Percentiles rank a stretch among this genome's conserved stretches.
Evolutionary conservation across 2,113 vertebrate genomes (phyloP).

Genomic region (Corythornis cristatus): DNA sequence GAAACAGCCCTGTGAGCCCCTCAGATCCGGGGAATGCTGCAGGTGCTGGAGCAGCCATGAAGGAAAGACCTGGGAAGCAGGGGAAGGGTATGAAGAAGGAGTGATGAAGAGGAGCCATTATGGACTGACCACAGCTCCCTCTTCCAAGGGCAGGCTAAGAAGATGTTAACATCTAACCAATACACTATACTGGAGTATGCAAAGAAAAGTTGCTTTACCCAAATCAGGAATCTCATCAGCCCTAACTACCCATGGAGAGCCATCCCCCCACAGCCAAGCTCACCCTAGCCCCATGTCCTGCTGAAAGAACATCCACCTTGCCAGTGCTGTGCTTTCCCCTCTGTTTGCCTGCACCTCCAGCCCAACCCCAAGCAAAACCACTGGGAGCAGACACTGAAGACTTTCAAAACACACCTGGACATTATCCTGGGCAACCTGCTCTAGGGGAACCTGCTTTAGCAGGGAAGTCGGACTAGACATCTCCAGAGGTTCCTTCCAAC

Average conservation of each 20-base stretch:
- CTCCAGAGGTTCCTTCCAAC: background rate
- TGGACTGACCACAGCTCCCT: fast-evolving
- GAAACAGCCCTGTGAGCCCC: background rate
- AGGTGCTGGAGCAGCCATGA: background rate
- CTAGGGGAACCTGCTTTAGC: too few relatives aligned
- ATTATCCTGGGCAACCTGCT: background rate
- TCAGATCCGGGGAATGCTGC: too few relatives aligned
- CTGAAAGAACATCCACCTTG: background rate
- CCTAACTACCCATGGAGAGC: background rate
- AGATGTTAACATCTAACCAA: background rate
- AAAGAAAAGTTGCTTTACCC: background rate
- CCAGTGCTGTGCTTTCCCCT: background rate
- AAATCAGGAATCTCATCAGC: background rate
- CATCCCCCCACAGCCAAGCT: background rate
- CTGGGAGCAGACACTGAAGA: background rate
- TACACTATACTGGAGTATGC: background rate
- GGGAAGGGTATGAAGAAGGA: background rate
- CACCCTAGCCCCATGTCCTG: background rate
- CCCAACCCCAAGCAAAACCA: background rate
- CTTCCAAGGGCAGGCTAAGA: background rate
- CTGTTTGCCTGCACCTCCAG: background rate
- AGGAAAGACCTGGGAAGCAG: background rate
- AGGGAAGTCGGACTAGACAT: background rate
- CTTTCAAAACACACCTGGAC: background rate
- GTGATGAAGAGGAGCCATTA: fast-evolving